These are phyloP conservation scores for Sus cebifrons DNA, from an alignment of 2,797 vertebrate species.

Conservation along the genomic window DNA sequence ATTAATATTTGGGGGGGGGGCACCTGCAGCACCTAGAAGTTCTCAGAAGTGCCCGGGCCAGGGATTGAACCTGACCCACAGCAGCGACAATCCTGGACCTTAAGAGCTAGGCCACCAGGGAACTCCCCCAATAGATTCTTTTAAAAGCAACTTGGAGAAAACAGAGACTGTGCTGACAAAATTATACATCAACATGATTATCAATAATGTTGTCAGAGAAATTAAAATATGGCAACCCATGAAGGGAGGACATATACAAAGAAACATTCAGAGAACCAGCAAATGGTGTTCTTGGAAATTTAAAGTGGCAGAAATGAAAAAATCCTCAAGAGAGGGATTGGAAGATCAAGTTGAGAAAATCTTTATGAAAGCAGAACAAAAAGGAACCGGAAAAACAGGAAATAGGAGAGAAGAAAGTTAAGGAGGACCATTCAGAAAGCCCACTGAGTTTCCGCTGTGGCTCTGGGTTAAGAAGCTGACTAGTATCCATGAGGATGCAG, in stretches of 20 bases:
- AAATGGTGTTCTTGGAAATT: background rate
- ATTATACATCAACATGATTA: background rate
- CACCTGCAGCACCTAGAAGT: no score
- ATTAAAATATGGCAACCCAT: background rate
- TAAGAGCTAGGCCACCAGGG: no score
- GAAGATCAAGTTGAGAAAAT: background rate
- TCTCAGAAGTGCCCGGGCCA: no score
- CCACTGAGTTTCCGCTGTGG: no score
- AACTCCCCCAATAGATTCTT: no score
- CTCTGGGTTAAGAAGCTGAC: no score
- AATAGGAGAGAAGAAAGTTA: background rate
- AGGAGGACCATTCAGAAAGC: conserved; percentile 13
- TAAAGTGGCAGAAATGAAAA: background rate
- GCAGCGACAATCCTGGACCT: no score
- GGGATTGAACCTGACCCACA: no score
- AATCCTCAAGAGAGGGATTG: background rate
- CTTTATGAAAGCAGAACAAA: background rate
- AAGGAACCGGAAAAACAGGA: background rate
- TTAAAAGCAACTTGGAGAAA: conserved; percentile 17
- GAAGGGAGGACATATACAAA: background rate
- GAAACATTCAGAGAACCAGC: background rate
- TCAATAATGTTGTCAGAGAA: background rate
- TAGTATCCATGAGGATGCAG: no score
- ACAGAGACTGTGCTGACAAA: background rate
- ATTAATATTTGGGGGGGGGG: no score